Evolutionary conservation across 2,888 invertebrate species (phyloP), one percentile per base, ranked within the genome.

Genomic region (Vandiemenella viatica): DNA sequence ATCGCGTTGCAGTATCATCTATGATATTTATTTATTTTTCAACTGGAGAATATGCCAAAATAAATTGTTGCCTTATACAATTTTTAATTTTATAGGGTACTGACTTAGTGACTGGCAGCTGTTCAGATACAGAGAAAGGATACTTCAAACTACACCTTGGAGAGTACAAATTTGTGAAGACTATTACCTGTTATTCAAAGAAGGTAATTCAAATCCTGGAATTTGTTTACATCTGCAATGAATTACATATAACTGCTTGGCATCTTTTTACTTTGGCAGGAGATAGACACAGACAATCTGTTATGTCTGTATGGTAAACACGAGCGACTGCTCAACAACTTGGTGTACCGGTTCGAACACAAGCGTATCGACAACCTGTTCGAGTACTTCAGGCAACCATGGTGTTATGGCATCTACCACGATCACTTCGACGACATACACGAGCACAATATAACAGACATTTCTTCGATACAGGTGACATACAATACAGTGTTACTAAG

Each of bases 301-400:
- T 64, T 72, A 1, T 68, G 73, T 51, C 61, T 87, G 26, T 85
- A 79, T 62, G 85, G 84, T 0, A 76, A 80, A 55, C 85, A 87
- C 61, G 83, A 86, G 58, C 71, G 73, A 18, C 66, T 79, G 57
- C 70, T 86, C 51, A 80, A 85, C 63, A 78, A 81, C 58, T 58
- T 87, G 32, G 66, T 75, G 44, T 4, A 13, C 2, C 32, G 53
- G 4, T 51, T 47, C 37, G 67, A 73, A 1, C 63, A 75, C 50
- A 51, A 49, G 7, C 41, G 37, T 16, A 77, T 87, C 26, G 64
- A 68, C 0, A 83, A 87, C 61, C 69, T 83, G 5, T 81, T 69
- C 61, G 70, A 73, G 5, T 82, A 72, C 65, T 83, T 84, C 65
- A 68, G 68, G 7, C 73, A 79, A 56, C 74, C 80, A 1, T 81